Evolutionary conservation across 2,888 invertebrate species (phyloP), one percentile per base, ranked within the genome.

Genomic region (Caenorhabditis imperialis): DNA sequence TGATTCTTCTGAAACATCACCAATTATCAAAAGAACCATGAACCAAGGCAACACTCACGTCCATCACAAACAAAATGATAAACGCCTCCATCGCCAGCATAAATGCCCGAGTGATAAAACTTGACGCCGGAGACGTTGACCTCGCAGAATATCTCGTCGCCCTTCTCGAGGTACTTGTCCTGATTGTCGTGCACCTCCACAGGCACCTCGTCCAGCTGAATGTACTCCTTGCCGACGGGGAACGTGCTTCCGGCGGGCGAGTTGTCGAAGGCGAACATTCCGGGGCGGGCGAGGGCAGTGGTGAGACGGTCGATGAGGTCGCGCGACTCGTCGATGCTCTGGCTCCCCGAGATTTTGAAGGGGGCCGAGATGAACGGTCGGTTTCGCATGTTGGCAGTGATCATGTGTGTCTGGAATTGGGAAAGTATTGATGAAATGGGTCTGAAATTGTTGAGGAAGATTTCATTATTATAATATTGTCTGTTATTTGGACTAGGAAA

Each of bases 81-180:
- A 22, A 81, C 80, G 22, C 65, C 58, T 50, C 80, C 81, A n/a
- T 81, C 55, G 8, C 83, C 83, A 4, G 81, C 83, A 54, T 83
- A 83, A 44, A 83, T 81, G 35, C 83, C 83, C 38, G 75, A 79
- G 40, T 83, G 83, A 53, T 61, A 83, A 57, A 81, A 83, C 10
- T 76, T 76, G 30, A 83, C 76, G 1, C 77, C 78, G 1, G 77
- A 70, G 23, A 78, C 62, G 8, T 67, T 72, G 35, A 80, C 76
- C 44, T 81, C 80, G 45, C 78, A 76, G 62, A 73, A 83, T 51
- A 83, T 58, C 48, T 83, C 83, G 50, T 83, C 83, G 10, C 69
- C 76, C 18, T 61, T 72, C 25, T 67, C 47, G 6, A 79, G 61
- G 38, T 60, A 74, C 22, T 61, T 51, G 33, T 79, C 79, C 33